Evolutionary conservation across 2,888 invertebrate genomes (phyloP).

Genomic region (Lasioglossum zephyrum): DNA sequence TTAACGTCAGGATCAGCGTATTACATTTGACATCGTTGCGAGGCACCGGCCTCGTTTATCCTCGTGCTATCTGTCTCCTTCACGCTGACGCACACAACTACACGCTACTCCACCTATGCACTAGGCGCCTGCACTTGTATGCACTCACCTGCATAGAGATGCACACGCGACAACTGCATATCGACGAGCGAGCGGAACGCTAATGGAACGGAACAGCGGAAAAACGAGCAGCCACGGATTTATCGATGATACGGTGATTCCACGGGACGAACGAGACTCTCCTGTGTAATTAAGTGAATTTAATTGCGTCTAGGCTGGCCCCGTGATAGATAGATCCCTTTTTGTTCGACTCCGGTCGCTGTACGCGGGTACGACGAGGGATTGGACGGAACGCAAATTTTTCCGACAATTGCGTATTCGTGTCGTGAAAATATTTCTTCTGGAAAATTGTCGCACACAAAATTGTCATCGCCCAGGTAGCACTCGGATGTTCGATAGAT

Average conservation of each 20-base stretch:
- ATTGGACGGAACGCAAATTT: background rate
- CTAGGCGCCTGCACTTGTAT: background rate
- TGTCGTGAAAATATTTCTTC: background rate
- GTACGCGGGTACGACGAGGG: background rate
- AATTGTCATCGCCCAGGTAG: too few relatives aligned
- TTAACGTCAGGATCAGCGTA: conserved; percentile 78
- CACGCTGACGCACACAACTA: conserved; percentile 27
- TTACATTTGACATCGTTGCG: conserved; percentile 77
- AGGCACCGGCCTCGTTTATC: conserved; percentile 74
- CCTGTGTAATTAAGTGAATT: conserved; percentile 14
- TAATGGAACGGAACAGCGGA: conserved; percentile 25
- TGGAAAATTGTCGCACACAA: background rate
- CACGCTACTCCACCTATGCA: background rate
- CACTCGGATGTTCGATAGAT: too few relatives aligned
- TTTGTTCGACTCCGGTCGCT: background rate
- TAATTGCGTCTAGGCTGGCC: conserved; percentile 6
- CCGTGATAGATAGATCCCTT: background rate
- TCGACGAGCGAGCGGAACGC: background rate
- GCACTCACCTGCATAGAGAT: background rate
- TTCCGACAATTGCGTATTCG: background rate
- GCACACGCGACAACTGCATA: background rate
- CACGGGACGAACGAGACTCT: background rate
- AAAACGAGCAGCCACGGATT: conserved; percentile 28
- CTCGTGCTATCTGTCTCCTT: conserved; percentile 74
- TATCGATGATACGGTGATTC: conserved; percentile 9